Evolutionary conservation across 2,797 vertebrate species (phyloP).

Genomic region (Rhynchotus rufescens): DNA sequence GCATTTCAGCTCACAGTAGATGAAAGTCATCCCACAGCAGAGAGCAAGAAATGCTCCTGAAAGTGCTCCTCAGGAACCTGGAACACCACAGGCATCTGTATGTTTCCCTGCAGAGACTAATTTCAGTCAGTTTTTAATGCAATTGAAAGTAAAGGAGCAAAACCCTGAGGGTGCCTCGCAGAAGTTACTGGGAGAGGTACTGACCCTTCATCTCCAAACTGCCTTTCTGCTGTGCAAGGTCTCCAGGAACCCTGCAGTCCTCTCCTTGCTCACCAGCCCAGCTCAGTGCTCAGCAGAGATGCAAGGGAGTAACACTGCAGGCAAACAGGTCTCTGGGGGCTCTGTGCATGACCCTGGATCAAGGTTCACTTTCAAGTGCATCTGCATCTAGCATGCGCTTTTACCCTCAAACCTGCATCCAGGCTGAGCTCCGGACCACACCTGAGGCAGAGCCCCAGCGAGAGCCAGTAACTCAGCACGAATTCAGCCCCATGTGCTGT

Average conservation of each 20-base stretch:
- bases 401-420: neutral
- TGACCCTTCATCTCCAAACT: neutral
- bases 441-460: neutral
- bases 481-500: fast-evolving
- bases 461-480: neutral
- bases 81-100: neutral
- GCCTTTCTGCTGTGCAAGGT: neutral
- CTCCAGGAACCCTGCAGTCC: neutral
- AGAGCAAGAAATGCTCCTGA: neutral
- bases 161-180: neutral
- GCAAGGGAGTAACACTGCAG: neutral
- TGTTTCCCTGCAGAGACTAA: neutral
- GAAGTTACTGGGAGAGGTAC: neutral
- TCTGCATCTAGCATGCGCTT: neutral
- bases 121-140: neutral
- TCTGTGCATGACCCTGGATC: neutral
- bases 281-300: no score
- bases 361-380: neutral
- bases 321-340: no score
- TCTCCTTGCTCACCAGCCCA: neutral
- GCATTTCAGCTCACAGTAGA: neutral
- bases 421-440: neutral
- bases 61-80: neutral
- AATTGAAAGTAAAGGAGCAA: neutral
- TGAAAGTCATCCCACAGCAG: neutral